These are phyloP conservation scores for Bos javanicus DNA, from an alignment of 2,113 vertebrate species.

Conservation along the genomic window DNA sequence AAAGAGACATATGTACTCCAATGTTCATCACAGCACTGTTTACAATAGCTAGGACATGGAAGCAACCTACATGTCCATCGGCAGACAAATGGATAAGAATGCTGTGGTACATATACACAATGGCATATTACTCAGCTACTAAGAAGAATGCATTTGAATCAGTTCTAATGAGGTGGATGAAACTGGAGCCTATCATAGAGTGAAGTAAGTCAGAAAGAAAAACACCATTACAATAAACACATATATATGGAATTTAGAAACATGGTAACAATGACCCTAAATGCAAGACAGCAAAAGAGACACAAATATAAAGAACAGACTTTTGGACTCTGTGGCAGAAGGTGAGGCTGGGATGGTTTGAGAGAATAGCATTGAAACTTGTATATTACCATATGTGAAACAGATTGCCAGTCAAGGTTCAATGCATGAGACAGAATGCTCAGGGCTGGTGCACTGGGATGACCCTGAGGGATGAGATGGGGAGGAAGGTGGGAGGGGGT, in stretches of 20 bases:
- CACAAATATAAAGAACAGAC: neutral
- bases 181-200: neutral
- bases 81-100: neutral
- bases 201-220: neutral
- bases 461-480: neutral
- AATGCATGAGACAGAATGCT: rapidly evolving
- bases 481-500: neutral
- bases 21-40: neutral
- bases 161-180: neutral
- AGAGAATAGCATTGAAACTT: neutral
- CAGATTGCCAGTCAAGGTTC: neutral
- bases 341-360: neutral
- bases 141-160: neutral
- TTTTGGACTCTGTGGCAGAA: neutral
- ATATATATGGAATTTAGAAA: neutral
- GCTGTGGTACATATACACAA: neutral
- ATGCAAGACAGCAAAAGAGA: neutral
- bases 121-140: neutral
- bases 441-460: neutral
- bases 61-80: neutral
- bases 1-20: neutral
- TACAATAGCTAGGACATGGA: neutral
- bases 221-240: neutral
- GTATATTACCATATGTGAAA: neutral
- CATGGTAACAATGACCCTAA: neutral